Evolutionary conservation across 2,113 vertebrate genomes (phyloP), one percentile per base, ranked within the genome.

Genomic region (Narcine bancroftii): DNA sequence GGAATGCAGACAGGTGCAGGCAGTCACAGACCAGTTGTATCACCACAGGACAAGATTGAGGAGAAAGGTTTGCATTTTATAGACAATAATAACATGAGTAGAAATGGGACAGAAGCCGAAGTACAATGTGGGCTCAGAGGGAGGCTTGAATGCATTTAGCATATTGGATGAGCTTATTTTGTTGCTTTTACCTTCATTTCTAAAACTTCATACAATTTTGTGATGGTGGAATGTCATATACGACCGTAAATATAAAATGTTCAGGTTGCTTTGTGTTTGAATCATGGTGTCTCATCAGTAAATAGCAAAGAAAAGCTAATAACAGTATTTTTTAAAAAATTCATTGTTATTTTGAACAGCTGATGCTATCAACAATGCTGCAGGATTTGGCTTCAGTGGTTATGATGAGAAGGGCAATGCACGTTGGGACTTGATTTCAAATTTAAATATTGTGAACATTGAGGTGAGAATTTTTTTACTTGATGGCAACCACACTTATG

Each of bases 341-440:
- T 92, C 92, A 75, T 42, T 92, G 93, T 93, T 94, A 83, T 94
- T 93, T 93, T 93, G 93, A 93, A 91, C 94, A 99, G 99, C 99
- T 92, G 98, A 99, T 92, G 97, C 99, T 69, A 99, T 99, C 94
- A 99, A 99, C 95, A 99, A 99, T n/a, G 98, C 99, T 0, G 99
- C 99, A 0, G 99, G 99, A 81, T 99, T 99, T 92, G 99, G 99
- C 60, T 99, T 99, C 94, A 97, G 98, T 94, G 98, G 98, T 11
- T 99, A 99, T 33, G 97, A 97, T 93, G 96, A 96, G 95, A 97
- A 97, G 10, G 99, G 99, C 94, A 95, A 93, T 29, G 96, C 97
- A 3, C 95, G 93, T 92, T 99, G 99, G 99, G 98, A 99, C 94
- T 93, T 97, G 71, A 96, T 99, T 93, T 99, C 98, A 93, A 99